Percentiles rank a stretch among this genome's conserved stretches.
Evolutionary conservation across 2,113 vertebrate genomes (phyloP).

Genomic region (Corythoichthys intestinalis): DNA sequence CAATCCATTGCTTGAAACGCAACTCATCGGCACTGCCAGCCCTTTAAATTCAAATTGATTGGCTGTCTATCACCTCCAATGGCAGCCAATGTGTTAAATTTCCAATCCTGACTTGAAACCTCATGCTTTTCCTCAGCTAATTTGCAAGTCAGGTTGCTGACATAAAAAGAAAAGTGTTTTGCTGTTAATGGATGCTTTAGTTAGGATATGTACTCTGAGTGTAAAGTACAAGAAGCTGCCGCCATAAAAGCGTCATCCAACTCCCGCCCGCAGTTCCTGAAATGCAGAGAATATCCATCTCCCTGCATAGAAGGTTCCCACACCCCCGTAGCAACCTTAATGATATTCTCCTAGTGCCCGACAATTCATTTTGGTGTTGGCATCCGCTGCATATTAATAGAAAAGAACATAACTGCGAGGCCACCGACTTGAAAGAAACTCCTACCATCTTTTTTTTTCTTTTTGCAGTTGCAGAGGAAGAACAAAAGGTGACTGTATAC

Average conservation of each 20-base stretch:
- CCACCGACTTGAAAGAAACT: conserved; percentile 22
- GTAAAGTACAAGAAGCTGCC: neutral
- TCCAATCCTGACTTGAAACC: no score
- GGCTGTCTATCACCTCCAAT: no score
- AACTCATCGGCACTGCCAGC: no score
- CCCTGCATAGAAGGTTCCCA: neutral
- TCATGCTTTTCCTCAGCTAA: no score
- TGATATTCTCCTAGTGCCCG: conserved; percentile 4
- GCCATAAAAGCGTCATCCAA: neutral
- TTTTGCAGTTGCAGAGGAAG: conserved; percentile 9
- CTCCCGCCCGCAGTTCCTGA: neutral
- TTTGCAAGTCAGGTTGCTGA: no score
- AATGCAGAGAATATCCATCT: neutral
- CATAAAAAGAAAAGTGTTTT: no score
- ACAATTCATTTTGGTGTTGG: conserved; percentile 6
- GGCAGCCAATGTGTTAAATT: no score
- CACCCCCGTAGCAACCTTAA: conserved; percentile 1
- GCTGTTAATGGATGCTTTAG: no score
- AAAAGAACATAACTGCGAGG: conserved; percentile 18
- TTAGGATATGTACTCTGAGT: no score
- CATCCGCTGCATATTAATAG: conserved; percentile 27
- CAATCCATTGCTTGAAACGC: no score
- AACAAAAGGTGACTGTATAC: neutral
- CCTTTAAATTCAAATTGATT: no score
- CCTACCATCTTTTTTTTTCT: neutral